Evolutionary conservation across 2,888 invertebrate genomes (phyloP), one percentile per base, ranked within the genome.

Genomic region (Lepidochrysops patricia): DNA sequence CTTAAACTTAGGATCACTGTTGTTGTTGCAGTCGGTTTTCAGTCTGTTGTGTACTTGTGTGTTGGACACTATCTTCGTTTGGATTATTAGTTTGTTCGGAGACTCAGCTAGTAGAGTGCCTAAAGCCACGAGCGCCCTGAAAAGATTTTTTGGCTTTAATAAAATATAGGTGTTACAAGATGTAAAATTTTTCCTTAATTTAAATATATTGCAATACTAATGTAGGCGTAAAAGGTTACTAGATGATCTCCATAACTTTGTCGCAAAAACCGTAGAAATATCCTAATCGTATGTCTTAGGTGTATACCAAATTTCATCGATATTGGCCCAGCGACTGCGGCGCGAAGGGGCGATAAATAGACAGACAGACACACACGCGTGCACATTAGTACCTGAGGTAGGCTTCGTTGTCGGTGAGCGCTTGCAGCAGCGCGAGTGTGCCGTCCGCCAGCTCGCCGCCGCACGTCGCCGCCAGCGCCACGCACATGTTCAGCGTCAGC

Each of bases 51-150:
- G 77, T 3, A 89, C 70, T 50, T 73, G 70, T 0, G 67, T 56
- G 68, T 77, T 79, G 4, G 84, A 75, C 1, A 87, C 80, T 56
- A 90, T 74, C 70, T 83, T 84, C 1, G 82, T 75, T 69, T 84
- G 83, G 35, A 89, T 77, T 27, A 74, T 72, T 13, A 87, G 66
- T 68, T 79, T 88, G 74, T 81, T 81, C 3, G 82, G 82, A 34
- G 86, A 82, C 66, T 84, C 90, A 13, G 80, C 86, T 65, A 93
- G 72, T 13, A 96, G 75, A 0, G 96, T 96, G 54, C 96, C 96
- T 29, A 96, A 80, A 0, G 94, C 94, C 15, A 97, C 94, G 15
- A 97, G 90, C 25, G 91, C 85, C 73, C 97, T 91, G 82, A 62
- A 60, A 67, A 60, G 7, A 29, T 7, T 7, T 29, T 29, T 5